Evolutionary conservation across 2,888 invertebrate species (phyloP), one percentile per base, ranked within the genome.

Genomic region (Erynnis tages): DNA sequence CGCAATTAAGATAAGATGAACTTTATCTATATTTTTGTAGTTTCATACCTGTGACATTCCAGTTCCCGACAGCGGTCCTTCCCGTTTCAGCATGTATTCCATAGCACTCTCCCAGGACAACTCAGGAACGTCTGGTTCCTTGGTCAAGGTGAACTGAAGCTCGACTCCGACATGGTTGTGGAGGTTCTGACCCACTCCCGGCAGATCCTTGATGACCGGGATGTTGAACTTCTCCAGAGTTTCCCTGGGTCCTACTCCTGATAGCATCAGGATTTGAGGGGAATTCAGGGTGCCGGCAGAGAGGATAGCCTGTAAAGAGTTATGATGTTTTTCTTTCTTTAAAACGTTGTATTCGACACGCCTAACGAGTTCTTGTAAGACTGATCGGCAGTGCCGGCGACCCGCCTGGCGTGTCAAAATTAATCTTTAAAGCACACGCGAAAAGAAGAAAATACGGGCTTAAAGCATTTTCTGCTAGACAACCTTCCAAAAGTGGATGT

Each of bases 141-240:
- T 86, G 2, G 71, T 82, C 62, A 93, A 73, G 0, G 82, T 81
- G 65, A 91, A 93, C n/a, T 88, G 83, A 5, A 94, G 58, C 4
- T 81, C 83, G 23, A 92, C 91, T 0, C 93, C 92, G 0, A 93
- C 92, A 62, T 94, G 94, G 67, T 94, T 93, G 53, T 93, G 93
- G 0, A 94, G 75, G 66, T 94, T 94, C 65, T 91, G 91, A 0
- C 94, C 94, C 0, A 94, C 94, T 0, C 94, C 94, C 0, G 93
- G 93, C 13, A 93, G 75, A 56, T 93, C 90, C 55, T 91, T 91
- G 17, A 92, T 81, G 6, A 91, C 86, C 3, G 90, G 90, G 19
- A 94, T 91, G 48, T 91, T 91, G 53, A 92, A 90, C 50, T 86
- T 83, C 35, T 90, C 76, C 1, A 94, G 75, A 37, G 92, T 92